Evolutionary conservation across 2,113 vertebrate species (phyloP), one percentile per base, ranked within the genome.

Genomic region (Columba janthina): DNA sequence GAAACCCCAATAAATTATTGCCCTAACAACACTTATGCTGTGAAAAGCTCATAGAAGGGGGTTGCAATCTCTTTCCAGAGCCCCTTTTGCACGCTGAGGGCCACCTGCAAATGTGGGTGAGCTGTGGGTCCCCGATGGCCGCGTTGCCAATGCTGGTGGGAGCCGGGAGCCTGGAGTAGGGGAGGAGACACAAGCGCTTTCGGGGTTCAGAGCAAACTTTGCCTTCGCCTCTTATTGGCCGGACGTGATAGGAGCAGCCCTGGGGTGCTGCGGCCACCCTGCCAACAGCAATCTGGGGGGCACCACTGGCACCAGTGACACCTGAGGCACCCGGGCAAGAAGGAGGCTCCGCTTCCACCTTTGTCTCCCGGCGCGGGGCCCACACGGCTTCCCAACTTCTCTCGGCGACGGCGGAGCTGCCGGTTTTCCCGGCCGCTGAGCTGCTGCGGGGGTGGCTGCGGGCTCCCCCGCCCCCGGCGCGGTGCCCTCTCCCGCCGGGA

Each of bases 151-250:
- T 25, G 79, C 58, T 20, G 54, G 20, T 10, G 40, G 79, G 31
- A 60, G 32, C 48, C 4, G 1, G 78, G 48, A 83, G 58, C 57
- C 46, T 4, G 31, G 18, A 1, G 7, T 50, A 66, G 26, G 25
- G 57, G 38, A 72, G 60, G 79, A 69, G 56, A 17, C n/a, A 65
- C 31, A 11, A 62, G 9, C 2, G 1, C 16, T 58, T 1, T 36
- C 0, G 5, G 8, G 4, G 15, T 65, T 85, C 1, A 1, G 32
- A 2, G 20, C 32, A 38, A 60, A 48, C 61, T 77, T 51, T 22
- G 28, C 54, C 36, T 34, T 51, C 0, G 2, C 40, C 2, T 0
- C 0, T 2, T 4, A 9, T 25, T 15, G 46, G 54, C 58, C 74
- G 1, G 8, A 36, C 50, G 54, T 29, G 71, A 42, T 4, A 24